Evolutionary conservation across 2,797 vertebrate genomes (phyloP).

Genomic region (Philypnodon macrostomus): DNA sequence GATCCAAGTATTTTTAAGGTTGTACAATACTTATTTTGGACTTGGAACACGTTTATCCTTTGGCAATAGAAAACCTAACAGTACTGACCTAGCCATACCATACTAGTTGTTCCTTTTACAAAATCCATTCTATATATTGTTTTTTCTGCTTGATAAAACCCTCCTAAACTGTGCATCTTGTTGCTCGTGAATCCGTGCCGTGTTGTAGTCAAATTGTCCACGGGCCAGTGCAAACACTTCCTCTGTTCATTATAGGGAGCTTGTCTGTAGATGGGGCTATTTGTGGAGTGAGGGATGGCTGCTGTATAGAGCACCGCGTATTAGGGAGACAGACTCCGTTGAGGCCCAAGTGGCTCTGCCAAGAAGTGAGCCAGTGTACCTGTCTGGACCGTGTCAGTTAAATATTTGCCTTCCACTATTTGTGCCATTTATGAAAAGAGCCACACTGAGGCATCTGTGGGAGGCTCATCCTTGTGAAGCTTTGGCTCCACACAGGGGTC

Average conservation of each 20-base stretch:
- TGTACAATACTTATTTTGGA: constrained; percentile 46
- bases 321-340: constrained; percentile 61
- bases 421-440: constrained; percentile 65
- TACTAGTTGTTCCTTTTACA: no score
- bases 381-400: constrained; percentile 75
- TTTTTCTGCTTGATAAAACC: no score
- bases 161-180: no score
- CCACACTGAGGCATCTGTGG: constrained; percentile 58
- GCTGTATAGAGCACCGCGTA: constrained; percentile 59
- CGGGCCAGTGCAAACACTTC: constrained; percentile 68
- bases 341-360: constrained; percentile 59
- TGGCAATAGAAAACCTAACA: constrained; percentile 5
- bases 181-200: constrained; percentile 30
- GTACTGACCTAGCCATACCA: no score
- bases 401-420: constrained; percentile 75
- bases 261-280: constrained; percentile 68
- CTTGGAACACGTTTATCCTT: no score
- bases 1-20: no score
- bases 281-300: constrained; percentile 65
- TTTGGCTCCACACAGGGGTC: constrained; percentile 33
- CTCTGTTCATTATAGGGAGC: constrained; percentile 62
- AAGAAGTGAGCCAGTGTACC: constrained; percentile 69
- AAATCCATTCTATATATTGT: no score
- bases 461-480: constrained; percentile 57
- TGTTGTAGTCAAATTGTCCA: constrained; percentile 66